phyloP scores from a whole-genome alignment of 2,797 vertebrate species.

The Synanceia verrucosa region DNA sequence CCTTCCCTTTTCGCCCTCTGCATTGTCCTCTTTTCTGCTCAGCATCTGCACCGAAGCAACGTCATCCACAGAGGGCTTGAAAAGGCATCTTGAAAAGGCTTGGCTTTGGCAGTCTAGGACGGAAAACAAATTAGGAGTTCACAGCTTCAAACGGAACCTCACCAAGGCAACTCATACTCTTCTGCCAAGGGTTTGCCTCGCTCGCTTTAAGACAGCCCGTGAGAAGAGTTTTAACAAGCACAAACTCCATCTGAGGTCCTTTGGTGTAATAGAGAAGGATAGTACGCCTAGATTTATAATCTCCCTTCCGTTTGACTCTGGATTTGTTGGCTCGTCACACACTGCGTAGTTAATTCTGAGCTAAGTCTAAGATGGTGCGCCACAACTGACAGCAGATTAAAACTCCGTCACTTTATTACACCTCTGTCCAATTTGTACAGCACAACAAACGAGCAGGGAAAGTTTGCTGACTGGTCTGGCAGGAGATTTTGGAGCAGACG shows the following conservation, averaged over 20 bases:
- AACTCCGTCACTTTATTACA: constrained; percentile 25
- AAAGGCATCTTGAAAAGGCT: constrained; percentile 67
- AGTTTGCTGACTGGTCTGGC: neutral
- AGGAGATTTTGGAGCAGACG: constrained; percentile 10
- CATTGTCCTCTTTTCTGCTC: constrained; percentile 10
- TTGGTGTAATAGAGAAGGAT: constrained; percentile 35
- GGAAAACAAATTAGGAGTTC: constrained; percentile 74
- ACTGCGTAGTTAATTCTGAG: constrained; percentile 2
- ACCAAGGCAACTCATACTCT: constrained; percentile 61
- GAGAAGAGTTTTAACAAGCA: constrained; percentile 64
- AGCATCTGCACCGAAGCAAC: constrained; percentile 33
- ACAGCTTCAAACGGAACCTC: constrained; percentile 67
- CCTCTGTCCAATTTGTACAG: constrained; percentile 5
- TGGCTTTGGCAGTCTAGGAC: constrained; percentile 49
- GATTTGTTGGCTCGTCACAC: constrained; percentile 20
- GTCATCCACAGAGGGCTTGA: constrained; percentile 38
- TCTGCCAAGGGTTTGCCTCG: constrained; percentile 56
- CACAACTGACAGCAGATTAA: constrained; percentile 27
- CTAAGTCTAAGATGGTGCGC: neutral
- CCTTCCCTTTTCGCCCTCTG: neutral
- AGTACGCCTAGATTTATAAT: constrained; percentile 43
- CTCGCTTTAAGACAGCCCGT: constrained; percentile 34
- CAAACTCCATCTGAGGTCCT: constrained; percentile 29
- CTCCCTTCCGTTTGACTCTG: constrained; percentile 37
- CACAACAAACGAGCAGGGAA: neutral